Base-by-base conservation (phyloP, 1,140 invertebrate species). In the Subanguina moxae region DNA sequence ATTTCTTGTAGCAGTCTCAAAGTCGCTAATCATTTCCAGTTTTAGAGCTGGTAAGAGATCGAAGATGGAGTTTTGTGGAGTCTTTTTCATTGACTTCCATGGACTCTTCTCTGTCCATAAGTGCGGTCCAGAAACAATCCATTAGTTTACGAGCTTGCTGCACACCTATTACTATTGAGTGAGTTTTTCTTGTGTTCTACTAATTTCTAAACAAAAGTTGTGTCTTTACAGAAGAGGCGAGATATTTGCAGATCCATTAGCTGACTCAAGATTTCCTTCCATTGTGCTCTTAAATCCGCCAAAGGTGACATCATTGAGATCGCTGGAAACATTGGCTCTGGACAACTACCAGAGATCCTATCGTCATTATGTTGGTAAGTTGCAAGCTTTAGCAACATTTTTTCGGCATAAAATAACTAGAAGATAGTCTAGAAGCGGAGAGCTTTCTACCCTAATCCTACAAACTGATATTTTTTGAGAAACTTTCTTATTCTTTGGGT, bases 301-400 rank as follows among this genome's bases (percentile, higher is more conserved):
- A 1, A 71, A 59, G 30, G 57, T 79, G 27, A 73, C 70, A 15
- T 81, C 78, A 21, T 45, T 79, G 21, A 42, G 77, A 62, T 70
- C 62, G 30, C 42, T 69, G 19, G 67, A 68, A 57, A 52, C 61
- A 23, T 56, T 11, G 23, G 56, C 70, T 30, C 65, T 74, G n/a
- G 69, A 71, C 43, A 27, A 25, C 28, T 80, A 82, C 65, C 80
- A 80, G 38, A 58, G 78, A n/a, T 69, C 75, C 1, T 61, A 68
- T 0, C 27, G 78, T 0, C 81, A 80, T 57, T 80, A 81, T 46
- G 57, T 78, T 27, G 79, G 77, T 78, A 1, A 46, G 17, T 3
- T 69, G n/a, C n/a, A n/a, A n/a, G n/a, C n/a, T n/a, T n/a, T n/a
- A n/a, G n/a, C n/a, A n/a, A n/a, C n/a, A n/a, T n/a, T n/a, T n/a